phyloP scores from a whole-genome alignment of 1,140 invertebrate species.

The Tribolium castaneum region DNA sequence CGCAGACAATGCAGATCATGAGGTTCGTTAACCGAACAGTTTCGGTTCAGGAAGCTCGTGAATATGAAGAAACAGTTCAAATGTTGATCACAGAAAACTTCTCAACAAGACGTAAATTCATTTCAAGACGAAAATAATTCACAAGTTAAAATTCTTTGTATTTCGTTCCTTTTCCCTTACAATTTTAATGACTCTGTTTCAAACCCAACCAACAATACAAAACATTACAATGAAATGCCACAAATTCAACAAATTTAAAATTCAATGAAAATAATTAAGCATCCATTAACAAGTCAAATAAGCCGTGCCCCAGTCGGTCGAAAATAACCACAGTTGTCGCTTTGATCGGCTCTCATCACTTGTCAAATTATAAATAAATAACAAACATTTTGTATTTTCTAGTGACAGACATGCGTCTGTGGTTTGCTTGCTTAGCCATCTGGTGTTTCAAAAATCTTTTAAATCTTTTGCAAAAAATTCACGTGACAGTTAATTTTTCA shows the following conservation, averaged over 20 bases:
- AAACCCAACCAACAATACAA: background rate
- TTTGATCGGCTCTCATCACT: no score
- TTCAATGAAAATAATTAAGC: background rate
- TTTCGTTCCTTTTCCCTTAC: background rate
- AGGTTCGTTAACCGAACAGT: slow-evolving; percentile 50
- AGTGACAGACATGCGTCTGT: no score
- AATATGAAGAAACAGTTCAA: slow-evolving; percentile 27
- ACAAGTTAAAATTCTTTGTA: background rate
- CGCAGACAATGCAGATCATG: slow-evolving; percentile 43
- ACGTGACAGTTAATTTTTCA: slow-evolving; percentile 22
- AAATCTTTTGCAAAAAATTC: background rate
- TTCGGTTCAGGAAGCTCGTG: slow-evolving; percentile 45
- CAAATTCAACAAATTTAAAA: background rate
- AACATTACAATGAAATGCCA: background rate
- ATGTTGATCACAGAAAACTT: background rate
- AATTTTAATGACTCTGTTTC: background rate
- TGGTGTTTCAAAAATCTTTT: no score
- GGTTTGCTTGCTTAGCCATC: no score
- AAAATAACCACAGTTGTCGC: no score
- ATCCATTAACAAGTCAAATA: no score
- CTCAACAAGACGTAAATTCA: background rate
- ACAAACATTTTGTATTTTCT: no score
- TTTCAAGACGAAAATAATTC: background rate
- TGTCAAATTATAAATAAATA: no score
- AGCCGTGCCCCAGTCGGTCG: no score